phyloP scores from a whole-genome alignment of 1,140 invertebrate genomes.

The Hesperophylax magnus region DNA sequence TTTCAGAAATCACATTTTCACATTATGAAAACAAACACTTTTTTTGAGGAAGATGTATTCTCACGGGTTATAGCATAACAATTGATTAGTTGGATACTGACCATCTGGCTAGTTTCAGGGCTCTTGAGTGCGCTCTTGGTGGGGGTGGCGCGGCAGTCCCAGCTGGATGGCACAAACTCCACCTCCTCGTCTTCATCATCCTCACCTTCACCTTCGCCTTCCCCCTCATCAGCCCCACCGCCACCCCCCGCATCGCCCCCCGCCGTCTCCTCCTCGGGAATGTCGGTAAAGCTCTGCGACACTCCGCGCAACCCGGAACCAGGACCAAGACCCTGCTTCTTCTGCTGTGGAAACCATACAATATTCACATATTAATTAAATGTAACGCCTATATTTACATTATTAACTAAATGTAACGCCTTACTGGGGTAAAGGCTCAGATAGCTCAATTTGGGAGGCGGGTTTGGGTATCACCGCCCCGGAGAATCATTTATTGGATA shows the following conservation, averaged over 20 bases:
- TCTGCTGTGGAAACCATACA: constrained; percentile 32
- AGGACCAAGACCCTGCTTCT: constrained; percentile 24
- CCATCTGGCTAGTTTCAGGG: constrained; percentile 64
- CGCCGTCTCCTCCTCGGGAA: constrained; percentile 54
- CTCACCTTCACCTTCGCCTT: background rate
- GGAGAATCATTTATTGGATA: no score
- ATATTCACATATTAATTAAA: background rate
- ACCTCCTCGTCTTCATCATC: constrained; percentile 70
- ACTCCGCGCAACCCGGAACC: background rate
- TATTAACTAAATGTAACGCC: no score
- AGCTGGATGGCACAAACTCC: constrained; percentile 74
- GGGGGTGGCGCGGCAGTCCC: constrained; percentile 73
- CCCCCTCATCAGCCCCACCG: constrained; percentile 52
- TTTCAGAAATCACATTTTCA: no score
- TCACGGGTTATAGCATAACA: background rate
- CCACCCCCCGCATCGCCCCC: constrained; percentile 55
- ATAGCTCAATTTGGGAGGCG: no score
- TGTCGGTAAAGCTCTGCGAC: constrained; percentile 34
- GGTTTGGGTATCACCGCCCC: no score
- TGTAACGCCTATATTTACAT: no score
- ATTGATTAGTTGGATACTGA: constrained; percentile 36
- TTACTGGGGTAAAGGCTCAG: no score
- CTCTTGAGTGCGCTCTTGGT: constrained; percentile 72
- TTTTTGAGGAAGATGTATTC: no score
- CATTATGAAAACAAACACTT: no score